These are phyloP conservation scores for Sebastes kiyomatsui DNA, from an alignment of 2,797 vertebrate species.

Conservation along the genomic window DNA sequence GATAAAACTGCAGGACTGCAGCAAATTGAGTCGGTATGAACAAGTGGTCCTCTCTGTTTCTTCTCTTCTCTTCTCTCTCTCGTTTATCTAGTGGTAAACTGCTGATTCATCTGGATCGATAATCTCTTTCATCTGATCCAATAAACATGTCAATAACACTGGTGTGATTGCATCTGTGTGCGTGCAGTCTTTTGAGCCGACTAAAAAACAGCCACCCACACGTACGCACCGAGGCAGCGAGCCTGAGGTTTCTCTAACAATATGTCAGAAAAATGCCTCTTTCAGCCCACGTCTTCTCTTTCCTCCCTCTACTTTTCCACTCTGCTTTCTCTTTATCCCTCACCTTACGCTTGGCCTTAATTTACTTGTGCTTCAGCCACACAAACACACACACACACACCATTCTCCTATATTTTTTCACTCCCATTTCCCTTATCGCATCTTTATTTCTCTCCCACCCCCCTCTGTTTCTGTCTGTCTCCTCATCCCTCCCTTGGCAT, in stretches of 20 bases:
- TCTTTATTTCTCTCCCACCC: conserved; percentile 2
- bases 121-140: conserved; percentile 10
- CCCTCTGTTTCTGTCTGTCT: conserved; percentile 29
- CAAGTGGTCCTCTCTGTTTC: conserved; percentile 33
- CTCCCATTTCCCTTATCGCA: conserved; percentile 2
- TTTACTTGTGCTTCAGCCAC: conserved; percentile 6
- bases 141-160: background rate
- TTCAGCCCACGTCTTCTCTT: conserved; percentile 16
- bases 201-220: conserved; percentile 5
- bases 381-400: background rate
- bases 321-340: background rate
- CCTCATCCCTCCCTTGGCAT: conserved; percentile 32
- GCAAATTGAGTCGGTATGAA: conserved; percentile 54
- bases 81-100: conserved; percentile 13
- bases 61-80: background rate
- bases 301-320: conserved; percentile 3
- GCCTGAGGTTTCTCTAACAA: conserved; percentile 14
- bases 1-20: conserved; percentile 63
- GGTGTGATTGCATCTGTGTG: background rate
- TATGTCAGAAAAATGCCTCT: conserved; percentile 11
- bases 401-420: conserved; percentile 3
- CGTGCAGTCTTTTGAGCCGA: background rate
- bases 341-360: background rate
- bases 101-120: conserved; percentile 50
- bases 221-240: background rate